Conservation (phyloP, 1,140 invertebrate species). For the Colletes gigas region DNA sequence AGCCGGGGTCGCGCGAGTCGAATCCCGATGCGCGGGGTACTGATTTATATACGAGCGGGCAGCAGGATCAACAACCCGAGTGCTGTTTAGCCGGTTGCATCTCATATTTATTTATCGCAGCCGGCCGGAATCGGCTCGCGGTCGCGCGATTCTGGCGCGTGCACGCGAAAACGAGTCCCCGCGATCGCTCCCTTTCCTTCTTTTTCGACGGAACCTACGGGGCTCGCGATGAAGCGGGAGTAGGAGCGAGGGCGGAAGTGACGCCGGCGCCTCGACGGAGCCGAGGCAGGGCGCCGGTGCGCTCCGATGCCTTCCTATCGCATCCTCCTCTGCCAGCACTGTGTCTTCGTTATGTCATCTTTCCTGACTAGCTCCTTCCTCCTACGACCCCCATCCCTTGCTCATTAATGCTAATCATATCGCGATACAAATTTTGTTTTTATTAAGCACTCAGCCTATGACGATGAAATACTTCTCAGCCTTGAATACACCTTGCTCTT, state of each 20-base stretch:
- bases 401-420: slow-evolving; percentile 8
- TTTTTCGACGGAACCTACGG: slow-evolving; percentile 55
- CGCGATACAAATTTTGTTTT: not conserved
- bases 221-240: slow-evolving; percentile 58
- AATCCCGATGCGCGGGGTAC: slow-evolving; percentile 43
- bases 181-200: not conserved
- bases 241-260: slow-evolving; percentile 76
- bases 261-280: slow-evolving; percentile 81
- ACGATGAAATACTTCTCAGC: too few relatives aligned
- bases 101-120: slow-evolving; percentile 76
- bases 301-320: slow-evolving; percentile 77
- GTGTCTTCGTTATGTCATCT: slow-evolving; percentile 79
- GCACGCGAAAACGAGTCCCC: slow-evolving; percentile 53
- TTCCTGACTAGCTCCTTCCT: slow-evolving; percentile 69
- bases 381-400: slow-evolving; percentile 23
- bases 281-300: slow-evolving; percentile 79
- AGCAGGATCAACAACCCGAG: slow-evolving; percentile 75
- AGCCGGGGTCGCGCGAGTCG: slow-evolving; percentile 35
- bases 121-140: slow-evolving; percentile 60
- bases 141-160: slow-evolving; percentile 71
- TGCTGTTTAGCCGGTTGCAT: slow-evolving; percentile 70
- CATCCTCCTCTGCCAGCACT: slow-evolving; percentile 66
- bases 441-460: not conserved
- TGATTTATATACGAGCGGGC: slow-evolving; percentile 69
- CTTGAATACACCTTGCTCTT: too few relatives aligned